A percentile compares a stretch with the other conserved stretches of the same genome.
Evolutionary conservation across 2,113 vertebrate genomes (phyloP).

Genomic region (Choloepus hoffmanni): DNA sequence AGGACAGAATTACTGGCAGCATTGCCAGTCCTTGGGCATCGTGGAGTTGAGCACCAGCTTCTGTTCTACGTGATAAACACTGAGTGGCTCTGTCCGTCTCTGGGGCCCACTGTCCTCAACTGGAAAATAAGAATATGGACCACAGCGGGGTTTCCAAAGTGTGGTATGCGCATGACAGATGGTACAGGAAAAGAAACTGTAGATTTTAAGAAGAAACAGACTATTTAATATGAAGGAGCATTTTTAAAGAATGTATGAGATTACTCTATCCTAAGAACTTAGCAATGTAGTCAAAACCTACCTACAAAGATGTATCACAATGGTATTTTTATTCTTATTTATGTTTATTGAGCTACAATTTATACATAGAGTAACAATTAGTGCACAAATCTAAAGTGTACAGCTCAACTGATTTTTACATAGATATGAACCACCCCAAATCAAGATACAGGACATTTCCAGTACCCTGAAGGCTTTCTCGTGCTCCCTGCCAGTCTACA

Average conservation of each 20-base stretch:
- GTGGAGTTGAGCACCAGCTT: neutral
- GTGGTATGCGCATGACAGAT: neutral
- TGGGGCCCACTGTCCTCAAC: neutral
- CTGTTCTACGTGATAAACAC: neutral
- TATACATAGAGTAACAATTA: neutral
- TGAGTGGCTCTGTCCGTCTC: neutral
- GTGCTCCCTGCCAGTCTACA: neutral
- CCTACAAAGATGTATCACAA: neutral
- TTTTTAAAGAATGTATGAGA: neutral
- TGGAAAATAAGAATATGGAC: neutral
- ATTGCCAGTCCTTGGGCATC: neutral
- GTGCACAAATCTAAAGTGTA: neutral
- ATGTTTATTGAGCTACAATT: neutral
- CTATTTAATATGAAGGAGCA: conserved; percentile 32
- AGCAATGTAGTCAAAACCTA: neutral
- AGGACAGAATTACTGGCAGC: neutral
- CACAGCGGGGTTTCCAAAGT: neutral
- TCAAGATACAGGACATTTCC: neutral
- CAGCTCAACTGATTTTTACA: neutral
- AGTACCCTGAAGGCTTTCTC: neutral
- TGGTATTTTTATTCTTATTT: conserved; percentile 14
- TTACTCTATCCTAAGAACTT: conserved; percentile 8
- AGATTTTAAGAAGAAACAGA: neutral
- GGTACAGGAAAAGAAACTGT: neutral
- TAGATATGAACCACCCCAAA: neutral